phyloP scores from a whole-genome alignment of 2,888 invertebrate species.

The Ectemnius continuus region DNA sequence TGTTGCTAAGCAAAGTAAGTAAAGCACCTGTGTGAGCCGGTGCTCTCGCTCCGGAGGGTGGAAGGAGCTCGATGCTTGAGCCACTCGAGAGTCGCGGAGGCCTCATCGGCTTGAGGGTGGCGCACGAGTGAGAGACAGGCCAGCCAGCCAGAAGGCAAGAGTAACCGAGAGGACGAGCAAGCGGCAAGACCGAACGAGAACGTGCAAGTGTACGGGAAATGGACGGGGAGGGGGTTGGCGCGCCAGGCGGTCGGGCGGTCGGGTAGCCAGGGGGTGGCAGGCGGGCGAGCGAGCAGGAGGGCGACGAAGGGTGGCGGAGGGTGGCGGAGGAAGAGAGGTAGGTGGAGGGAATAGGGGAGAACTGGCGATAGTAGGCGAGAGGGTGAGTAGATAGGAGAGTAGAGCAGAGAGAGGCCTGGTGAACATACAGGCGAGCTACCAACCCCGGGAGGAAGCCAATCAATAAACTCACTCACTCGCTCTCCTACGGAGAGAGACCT shows the following conservation, averaged over 20 bases:
- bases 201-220: slow-evolving; percentile 19
- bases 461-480: slow-evolving; percentile 75
- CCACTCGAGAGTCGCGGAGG: slow-evolving; percentile 37
- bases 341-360: slow-evolving; percentile 33
- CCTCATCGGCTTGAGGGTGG: slow-evolving; percentile 11
- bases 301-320: slow-evolving; percentile 17
- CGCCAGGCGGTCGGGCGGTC: background rate
- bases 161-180: slow-evolving; percentile 17
- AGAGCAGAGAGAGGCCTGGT: slow-evolving; percentile 55
- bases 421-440: slow-evolving; percentile 57
- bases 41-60: slow-evolving; percentile 52
- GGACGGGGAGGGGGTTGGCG: slow-evolving; percentile 20
- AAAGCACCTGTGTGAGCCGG: slow-evolving; percentile 75
- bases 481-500: slow-evolving; percentile 66
- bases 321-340: slow-evolving; percentile 25
- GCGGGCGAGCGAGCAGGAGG: too few relatives aligned
- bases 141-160: background rate
- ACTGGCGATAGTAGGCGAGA: slow-evolving; percentile 34
- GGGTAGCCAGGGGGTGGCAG: too few relatives aligned
- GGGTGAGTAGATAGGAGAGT: slow-evolving; percentile 40
- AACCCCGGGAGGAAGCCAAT: slow-evolving; percentile 76
- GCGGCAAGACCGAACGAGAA: background rate
- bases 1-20: slow-evolving; percentile 71
- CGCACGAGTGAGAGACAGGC: slow-evolving; percentile 20
- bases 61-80: slow-evolving; percentile 35